Percentiles rank a stretch among this genome's conserved stretches.
Conservation (phyloP, 2,113 vertebrate genomes). For the Acanthochromis polyacanthus region DNA sequence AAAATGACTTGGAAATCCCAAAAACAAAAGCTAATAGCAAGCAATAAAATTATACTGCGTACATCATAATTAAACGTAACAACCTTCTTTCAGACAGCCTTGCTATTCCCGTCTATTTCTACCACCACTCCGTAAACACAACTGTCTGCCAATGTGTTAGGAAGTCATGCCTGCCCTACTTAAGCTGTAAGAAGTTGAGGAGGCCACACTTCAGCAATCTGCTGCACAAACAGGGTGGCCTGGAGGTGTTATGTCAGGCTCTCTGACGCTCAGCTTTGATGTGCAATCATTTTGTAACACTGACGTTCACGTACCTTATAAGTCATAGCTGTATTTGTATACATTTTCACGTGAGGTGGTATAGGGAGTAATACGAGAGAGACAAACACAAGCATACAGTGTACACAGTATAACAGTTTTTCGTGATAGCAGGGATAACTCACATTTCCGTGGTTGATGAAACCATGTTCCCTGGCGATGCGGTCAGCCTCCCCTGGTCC, state of each 20-base stretch:
- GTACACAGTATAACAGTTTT: neutral
- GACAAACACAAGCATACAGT: neutral
- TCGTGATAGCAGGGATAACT: slow-evolving; percentile 61
- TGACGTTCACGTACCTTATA: slow-evolving; percentile 1
- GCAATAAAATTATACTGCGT: slow-evolving; percentile 39
- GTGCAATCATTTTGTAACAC: slow-evolving; percentile 18
- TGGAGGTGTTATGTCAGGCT: slow-evolving; percentile 39
- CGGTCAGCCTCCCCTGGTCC: slow-evolving; percentile 88
- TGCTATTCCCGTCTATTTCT: slow-evolving; percentile 44
- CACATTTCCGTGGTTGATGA: slow-evolving; percentile 92
- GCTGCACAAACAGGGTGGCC: slow-evolving; percentile 36
- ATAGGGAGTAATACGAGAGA: neutral
- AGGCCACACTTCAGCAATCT: slow-evolving; percentile 46
- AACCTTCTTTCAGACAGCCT: slow-evolving; percentile 23
- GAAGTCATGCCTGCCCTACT: slow-evolving; percentile 38
- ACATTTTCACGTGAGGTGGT: neutral
- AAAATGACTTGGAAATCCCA: neutral
- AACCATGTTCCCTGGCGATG: slow-evolving; percentile 92
- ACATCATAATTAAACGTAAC: slow-evolving; percentile 44
- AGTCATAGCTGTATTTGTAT: neutral
- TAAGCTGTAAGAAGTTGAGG: slow-evolving; percentile 30
- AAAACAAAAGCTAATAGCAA: slow-evolving; percentile 7
- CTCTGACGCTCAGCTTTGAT: slow-evolving; percentile 50
- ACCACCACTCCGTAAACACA: slow-evolving; percentile 41
- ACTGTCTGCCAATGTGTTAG: slow-evolving; percentile 35